Conservation (phyloP, 2,888 invertebrate genomes). For the Drosophila mayaguana region DNA sequence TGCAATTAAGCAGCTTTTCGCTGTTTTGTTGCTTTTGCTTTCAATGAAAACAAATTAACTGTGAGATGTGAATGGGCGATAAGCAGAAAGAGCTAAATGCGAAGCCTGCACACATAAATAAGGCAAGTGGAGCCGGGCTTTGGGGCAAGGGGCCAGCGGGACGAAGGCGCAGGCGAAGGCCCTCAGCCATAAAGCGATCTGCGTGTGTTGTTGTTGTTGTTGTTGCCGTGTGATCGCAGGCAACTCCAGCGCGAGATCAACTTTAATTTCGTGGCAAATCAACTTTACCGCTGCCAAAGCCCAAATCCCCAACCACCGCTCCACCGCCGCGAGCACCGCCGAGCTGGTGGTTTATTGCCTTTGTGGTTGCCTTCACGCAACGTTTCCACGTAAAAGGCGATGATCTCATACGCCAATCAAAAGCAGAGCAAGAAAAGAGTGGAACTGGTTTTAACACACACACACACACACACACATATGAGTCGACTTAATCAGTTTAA, state of each 20-base stretch:
- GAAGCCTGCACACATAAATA: slow-evolving; percentile 34
- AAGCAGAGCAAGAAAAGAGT: slow-evolving; percentile 49
- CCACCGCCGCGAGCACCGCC: background rate
- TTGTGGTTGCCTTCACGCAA: slow-evolving; percentile 71
- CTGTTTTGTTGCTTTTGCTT: slow-evolving; percentile 12
- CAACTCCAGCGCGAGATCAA: slow-evolving; percentile 57
- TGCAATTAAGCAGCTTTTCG: slow-evolving; percentile 19
- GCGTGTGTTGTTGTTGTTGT: background rate
- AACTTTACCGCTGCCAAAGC: slow-evolving; percentile 51
- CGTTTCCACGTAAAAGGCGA: slow-evolving; percentile 77
- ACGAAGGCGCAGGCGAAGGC: background rate
- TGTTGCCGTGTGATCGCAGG: slow-evolving; percentile 13
- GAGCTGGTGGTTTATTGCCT: slow-evolving; percentile 36
- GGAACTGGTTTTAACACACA: slow-evolving; percentile 66
- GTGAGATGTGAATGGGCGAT: slow-evolving; percentile 70
- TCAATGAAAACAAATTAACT: slow-evolving; percentile 81
- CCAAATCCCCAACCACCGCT: background rate
- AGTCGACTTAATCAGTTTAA: slow-evolving; percentile 80
- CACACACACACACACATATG: slow-evolving; percentile 29
- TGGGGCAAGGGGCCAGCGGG: background rate
- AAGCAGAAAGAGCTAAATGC: slow-evolving; percentile 47
- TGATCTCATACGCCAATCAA: slow-evolving; percentile 79
- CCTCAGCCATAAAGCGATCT: slow-evolving; percentile 1
- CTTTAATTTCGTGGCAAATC: slow-evolving; percentile 81
- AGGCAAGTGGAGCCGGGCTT: slow-evolving; percentile 1